These are phyloP conservation scores for Furnarius figulus DNA, from an alignment of 2,113 vertebrate genomes.

Conservation along the genomic window DNA sequence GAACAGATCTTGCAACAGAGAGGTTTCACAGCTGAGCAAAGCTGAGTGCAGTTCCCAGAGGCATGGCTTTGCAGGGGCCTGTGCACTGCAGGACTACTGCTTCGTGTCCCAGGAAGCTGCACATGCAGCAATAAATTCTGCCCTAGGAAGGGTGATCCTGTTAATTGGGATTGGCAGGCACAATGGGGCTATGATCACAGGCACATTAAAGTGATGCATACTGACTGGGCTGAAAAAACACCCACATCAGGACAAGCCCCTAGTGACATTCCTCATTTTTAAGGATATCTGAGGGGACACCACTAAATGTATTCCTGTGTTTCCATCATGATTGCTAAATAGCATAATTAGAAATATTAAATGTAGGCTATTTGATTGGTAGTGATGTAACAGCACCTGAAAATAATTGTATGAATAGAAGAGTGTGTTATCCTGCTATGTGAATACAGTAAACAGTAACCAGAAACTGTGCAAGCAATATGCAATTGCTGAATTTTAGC, in stretches of 20 bases:
- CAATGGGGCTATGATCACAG: neutral
- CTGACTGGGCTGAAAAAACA: slow-evolving; percentile 53
- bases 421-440: neutral
- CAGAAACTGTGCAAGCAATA: neutral
- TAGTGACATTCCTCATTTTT: slow-evolving; percentile 17
- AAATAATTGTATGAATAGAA: neutral
- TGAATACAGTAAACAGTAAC: neutral
- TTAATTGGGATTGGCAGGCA: slow-evolving; percentile 11
- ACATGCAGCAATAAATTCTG: slow-evolving; percentile 21
- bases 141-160: neutral
- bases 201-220: slow-evolving; percentile 18
- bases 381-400: neutral
- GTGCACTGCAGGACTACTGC: neutral
- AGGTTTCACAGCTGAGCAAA: slow-evolving; percentile 37
- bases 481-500: neutral
- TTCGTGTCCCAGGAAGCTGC: slow-evolving; percentile 13
- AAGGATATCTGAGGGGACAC: slow-evolving; percentile 28
- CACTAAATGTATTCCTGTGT: slow-evolving; percentile 14
- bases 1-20: neutral
- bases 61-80: slow-evolving; percentile 5
- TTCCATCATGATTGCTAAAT: slow-evolving; percentile 33
- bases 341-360: slow-evolving; percentile 41
- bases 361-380: slow-evolving; percentile 20
- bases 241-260: neutral
- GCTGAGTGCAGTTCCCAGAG: neutral